Conservation (phyloP, 2,113 vertebrate species). For the Hippopotamus amphibius region DNA sequence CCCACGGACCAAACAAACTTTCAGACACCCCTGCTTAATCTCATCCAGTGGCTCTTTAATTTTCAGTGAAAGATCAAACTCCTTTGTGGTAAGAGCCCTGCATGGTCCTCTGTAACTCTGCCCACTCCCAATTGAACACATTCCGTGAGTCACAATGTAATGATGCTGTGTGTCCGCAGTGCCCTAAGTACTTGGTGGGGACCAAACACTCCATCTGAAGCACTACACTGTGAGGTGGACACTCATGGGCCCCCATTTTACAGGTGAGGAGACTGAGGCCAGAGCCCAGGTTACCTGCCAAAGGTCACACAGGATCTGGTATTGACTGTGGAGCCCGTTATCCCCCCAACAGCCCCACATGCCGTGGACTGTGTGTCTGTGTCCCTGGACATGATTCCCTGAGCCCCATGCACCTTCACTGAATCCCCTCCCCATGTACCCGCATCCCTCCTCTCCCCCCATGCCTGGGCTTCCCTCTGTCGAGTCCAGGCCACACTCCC, state of each 20-base stretch:
- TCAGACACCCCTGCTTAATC: not conserved
- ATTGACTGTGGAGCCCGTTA: not conserved
- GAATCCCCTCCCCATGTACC: not conserved
- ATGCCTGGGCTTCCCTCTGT: not conserved
- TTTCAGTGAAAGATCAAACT: not conserved
- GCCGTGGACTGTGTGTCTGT: rapidly evolving
- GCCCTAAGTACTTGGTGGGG: not conserved
- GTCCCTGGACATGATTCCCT: not conserved
- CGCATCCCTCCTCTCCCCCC: not conserved
- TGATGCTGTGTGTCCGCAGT: not conserved
- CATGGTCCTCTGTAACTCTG: not conserved
- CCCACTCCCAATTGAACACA: rapidly evolving
- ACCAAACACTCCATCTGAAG: not conserved
- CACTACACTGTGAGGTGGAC: not conserved
- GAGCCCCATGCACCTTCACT: not conserved
- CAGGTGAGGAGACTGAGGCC: not conserved
- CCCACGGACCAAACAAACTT: not conserved
- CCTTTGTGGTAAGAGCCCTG: not conserved
- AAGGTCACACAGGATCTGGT: not conserved
- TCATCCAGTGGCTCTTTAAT: not conserved
- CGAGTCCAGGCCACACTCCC: not conserved
- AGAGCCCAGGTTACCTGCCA: not conserved
- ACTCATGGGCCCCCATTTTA: not conserved
- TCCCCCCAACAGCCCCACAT: not conserved
- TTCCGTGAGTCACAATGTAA: not conserved